These are phyloP conservation scores for Hedychridium roseum DNA, from an alignment of 2,888 invertebrate genomes.

Conservation along the genomic window DNA sequence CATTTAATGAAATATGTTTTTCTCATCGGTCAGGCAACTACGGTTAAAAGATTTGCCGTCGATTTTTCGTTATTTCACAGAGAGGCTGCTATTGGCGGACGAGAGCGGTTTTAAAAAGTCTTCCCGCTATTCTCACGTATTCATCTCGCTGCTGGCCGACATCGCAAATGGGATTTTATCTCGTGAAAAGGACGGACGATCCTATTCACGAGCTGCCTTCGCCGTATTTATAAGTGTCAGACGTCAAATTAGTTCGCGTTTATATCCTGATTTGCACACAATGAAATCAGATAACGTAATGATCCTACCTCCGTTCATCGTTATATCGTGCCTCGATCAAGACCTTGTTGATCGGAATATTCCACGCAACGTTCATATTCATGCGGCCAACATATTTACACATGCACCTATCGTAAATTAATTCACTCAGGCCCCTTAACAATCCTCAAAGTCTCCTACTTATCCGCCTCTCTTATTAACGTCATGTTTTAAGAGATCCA, in stretches of 20 bases:
- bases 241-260: slow-evolving; percentile 40
- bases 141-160: slow-evolving; percentile 19
- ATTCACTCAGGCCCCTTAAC: too few relatives aligned
- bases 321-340: too few relatives aligned
- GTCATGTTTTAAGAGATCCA: too few relatives aligned
- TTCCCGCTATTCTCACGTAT: slow-evolving; percentile 36
- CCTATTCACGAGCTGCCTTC: slow-evolving; percentile 23
- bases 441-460: too few relatives aligned
- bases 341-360: too few relatives aligned
- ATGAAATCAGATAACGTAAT: slow-evolving; percentile 41
- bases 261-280: slow-evolving; percentile 45
- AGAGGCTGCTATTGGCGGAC: slow-evolving; percentile 23
- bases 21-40: too few relatives aligned
- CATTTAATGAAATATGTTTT: too few relatives aligned
- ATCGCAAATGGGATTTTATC: slow-evolving; percentile 40
- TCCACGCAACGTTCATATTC: too few relatives aligned
- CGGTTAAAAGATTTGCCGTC: too few relatives aligned
- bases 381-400: too few relatives aligned
- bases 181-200: slow-evolving; percentile 38
- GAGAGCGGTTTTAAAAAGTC: slow-evolving; percentile 25
- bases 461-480: too few relatives aligned
- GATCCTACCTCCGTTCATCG: slow-evolving; percentile 33
- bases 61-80: slow-evolving; percentile 30
- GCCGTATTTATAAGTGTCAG: slow-evolving; percentile 38
- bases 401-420: too few relatives aligned